Evolutionary conservation across 2,888 invertebrate genomes (phyloP), one percentile per base, ranked within the genome.

Genomic region (Parasteatoda lunata): DNA sequence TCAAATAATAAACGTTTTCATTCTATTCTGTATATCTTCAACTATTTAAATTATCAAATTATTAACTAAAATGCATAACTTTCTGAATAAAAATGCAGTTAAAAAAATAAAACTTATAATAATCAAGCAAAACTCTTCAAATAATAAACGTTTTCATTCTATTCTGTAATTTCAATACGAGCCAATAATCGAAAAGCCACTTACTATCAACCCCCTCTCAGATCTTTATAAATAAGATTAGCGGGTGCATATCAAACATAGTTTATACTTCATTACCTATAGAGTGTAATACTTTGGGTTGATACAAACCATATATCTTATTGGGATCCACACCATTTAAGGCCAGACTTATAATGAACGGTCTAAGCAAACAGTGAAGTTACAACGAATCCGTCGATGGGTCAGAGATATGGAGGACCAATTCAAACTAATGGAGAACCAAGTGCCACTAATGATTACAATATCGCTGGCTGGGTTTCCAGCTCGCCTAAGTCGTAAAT

Each of bases 341-440:
- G 59, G 7, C 59, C 9, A 59, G 8, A 11, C 13, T 9, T n/a
- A 59, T 59, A 59, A 59, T 59, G n/a, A 59, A 59, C 59, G n/a
- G 59, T 4, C 59, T 8, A 3, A 59, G n/a, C 59, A 59, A 59
- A 59, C 59, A 59, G 30, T 0, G 47, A 64, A 75, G 54, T 59
- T 59, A 45, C 75, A 59, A 75, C 75, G 30, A 47, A 75, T 45
- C 59, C 52, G 30, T 15, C 64, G 72, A 51, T 15, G 51, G 13
- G 13, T 8, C 49, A 7, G 59, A 54, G 47, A 52, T 64, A 66
- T 52, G 47, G 80, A 65, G 52, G 15, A 66, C 66, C 73, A 80
- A 73, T 80, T 71, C 73, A 66, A 73, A 80, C 72, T 80, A 80
- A 80, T 80, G 52, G 80, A 72, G 65, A 72, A 73, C 47, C 48